Conservation (phyloP, 2,113 vertebrate species). For the Platichthys stellatus region DNA sequence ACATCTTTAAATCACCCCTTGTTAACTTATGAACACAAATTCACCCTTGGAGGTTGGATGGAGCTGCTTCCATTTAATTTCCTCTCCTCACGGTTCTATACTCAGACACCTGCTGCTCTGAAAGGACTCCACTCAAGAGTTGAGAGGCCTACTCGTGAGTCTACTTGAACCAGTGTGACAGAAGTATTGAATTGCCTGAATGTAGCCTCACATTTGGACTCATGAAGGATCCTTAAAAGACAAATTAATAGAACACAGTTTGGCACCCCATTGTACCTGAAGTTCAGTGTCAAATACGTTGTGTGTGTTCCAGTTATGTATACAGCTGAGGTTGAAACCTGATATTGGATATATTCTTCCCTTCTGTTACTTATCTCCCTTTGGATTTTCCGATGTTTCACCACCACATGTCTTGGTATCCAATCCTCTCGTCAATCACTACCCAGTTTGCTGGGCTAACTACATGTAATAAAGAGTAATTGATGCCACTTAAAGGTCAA, state of each 20-base stretch:
- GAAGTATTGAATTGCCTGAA: background rate
- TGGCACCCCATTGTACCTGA: background rate
- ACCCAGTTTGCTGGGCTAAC: slow-evolving; percentile 18
- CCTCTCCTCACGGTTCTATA: background rate
- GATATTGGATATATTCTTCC: background rate
- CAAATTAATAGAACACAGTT: background rate
- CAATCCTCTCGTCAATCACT: background rate
- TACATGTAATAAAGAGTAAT: slow-evolving; percentile 34
- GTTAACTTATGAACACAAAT: background rate
- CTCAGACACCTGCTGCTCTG: slow-evolving; percentile 39
- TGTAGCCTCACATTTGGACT: slow-evolving; percentile 8
- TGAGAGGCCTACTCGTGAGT: slow-evolving; percentile 18
- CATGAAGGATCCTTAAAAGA: background rate
- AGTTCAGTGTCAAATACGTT: background rate
- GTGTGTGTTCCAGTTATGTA: background rate
- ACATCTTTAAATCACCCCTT: background rate
- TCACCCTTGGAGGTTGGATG: background rate
- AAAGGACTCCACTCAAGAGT: slow-evolving; percentile 31
- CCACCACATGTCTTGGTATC: background rate
- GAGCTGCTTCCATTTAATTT: slow-evolving; percentile 18
- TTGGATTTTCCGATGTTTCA: background rate
- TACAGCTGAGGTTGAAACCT: background rate
- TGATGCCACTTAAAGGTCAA: slow-evolving; percentile 39
- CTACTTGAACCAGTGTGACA: slow-evolving; percentile 29
- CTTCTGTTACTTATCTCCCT: background rate